Evolutionary conservation across 2,888 invertebrate genomes (phyloP).

Genomic region (Holacanthella duospinosa): DNA sequence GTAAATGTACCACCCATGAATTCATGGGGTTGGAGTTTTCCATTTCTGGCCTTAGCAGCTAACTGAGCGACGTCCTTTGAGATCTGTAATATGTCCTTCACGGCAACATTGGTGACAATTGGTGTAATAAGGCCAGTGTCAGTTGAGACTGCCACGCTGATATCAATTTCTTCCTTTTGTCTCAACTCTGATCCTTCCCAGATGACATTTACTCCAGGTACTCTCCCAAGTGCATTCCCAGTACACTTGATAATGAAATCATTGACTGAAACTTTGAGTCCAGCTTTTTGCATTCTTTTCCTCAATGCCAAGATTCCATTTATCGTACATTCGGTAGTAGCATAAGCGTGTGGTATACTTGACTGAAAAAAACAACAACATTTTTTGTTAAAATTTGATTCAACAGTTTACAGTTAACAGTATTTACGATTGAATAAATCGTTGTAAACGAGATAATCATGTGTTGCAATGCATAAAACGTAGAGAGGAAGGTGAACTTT

Average conservation of each 20-base stretch:
- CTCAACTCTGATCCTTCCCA: conserved; percentile 45
- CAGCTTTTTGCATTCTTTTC: conserved; percentile 46
- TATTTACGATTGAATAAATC: no score
- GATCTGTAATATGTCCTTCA: conserved; percentile 48
- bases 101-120: conserved; percentile 50
- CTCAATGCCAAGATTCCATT: conserved; percentile 47
- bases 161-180: conserved; percentile 46
- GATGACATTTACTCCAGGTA: conserved; percentile 45
- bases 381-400: no score
- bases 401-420: no score
- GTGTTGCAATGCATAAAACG: no score
- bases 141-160: conserved; percentile 56
- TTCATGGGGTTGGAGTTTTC: conserved; percentile 56
- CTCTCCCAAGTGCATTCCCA: conserved; percentile 49
- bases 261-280: conserved; percentile 53
- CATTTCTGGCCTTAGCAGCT: conserved; percentile 50
- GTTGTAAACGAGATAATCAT: no score
- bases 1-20: conserved; percentile 53
- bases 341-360: conserved; percentile 56
- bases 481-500: no score
- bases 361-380: conserved; percentile 43
- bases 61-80: conserved; percentile 46
- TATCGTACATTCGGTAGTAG: conserved; percentile 48
- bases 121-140: conserved; percentile 56
- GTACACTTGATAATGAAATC: conserved; percentile 57